Evolutionary conservation across 2,797 vertebrate genomes (phyloP).

Genomic region (Heteromormyrus szaboi): DNA sequence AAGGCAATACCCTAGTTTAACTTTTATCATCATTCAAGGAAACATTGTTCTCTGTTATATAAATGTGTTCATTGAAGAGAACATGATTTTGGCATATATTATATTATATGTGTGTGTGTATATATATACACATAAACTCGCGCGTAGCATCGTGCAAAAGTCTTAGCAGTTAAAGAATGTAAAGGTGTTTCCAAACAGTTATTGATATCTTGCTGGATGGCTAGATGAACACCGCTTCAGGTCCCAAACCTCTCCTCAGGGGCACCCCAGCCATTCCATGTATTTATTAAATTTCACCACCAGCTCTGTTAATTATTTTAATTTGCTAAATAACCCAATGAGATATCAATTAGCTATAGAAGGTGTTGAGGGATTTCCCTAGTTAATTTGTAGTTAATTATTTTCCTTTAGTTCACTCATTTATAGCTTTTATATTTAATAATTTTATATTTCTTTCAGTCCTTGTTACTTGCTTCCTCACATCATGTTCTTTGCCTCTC

Average conservation of each 20-base stretch:
- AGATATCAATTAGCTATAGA: neutral
- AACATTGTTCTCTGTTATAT: neutral
- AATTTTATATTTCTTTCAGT: neutral
- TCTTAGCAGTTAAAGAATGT: neutral
- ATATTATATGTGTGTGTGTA: neutral
- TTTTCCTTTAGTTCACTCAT: neutral
- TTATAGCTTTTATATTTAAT: neutral
- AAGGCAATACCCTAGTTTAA: neutral
- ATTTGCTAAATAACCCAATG: neutral
- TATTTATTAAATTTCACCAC: neutral
- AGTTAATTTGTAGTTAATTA: neutral
- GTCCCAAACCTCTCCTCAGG: neutral
- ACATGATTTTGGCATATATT: neutral
- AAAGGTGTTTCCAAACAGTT: neutral
- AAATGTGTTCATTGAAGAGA: neutral
- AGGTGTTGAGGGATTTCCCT: neutral
- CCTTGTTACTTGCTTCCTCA: too few relatives aligned
- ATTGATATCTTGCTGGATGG: neutral
- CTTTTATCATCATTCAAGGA: neutral
- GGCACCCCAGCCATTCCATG: neutral
- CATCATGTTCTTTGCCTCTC: too few relatives aligned
- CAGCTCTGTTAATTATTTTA: neutral
- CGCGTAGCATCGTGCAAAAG: neutral
- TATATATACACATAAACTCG: neutral
- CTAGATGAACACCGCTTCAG: neutral